A percentile compares a stretch with the other conserved stretches of the same genome.
Conservation (phyloP, 92 coral and sea anemone genomes). For the Phenganax stokvisi region DNA sequence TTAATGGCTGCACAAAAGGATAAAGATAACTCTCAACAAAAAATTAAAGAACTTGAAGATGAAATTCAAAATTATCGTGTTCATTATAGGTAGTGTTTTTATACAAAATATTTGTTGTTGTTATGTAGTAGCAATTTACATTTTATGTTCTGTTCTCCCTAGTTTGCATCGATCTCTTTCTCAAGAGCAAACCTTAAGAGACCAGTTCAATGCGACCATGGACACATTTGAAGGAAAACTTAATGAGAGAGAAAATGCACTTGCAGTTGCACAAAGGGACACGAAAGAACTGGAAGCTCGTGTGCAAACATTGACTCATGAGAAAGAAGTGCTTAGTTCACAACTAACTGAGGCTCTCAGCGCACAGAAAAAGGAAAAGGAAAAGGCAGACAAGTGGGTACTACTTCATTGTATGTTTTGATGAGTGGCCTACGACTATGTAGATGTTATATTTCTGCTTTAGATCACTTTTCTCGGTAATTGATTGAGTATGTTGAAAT, state of each 20-base stretch:
- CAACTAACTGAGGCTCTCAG: constrained; percentile 73
- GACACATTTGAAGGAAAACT: constrained; percentile 83
- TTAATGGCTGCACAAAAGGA: constrained; percentile 77
- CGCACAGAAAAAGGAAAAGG: constrained; percentile 74
- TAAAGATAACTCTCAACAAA: constrained; percentile 62
- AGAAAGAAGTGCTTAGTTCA: constrained; percentile 63
- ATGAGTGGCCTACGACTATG: background rate
- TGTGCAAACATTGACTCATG: constrained; percentile 68
- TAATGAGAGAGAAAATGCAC: constrained; percentile 67
- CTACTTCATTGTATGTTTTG: background rate
- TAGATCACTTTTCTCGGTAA: background rate
- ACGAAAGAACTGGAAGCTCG: constrained; percentile 77
- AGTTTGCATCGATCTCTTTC: constrained; percentile 87
- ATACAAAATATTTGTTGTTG: background rate
- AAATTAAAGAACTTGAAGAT: constrained; percentile 80
- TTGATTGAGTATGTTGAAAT: background rate
- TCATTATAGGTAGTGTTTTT: constrained; percentile 70
- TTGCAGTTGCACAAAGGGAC: constrained; percentile 74
- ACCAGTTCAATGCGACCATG: constrained; percentile 94
- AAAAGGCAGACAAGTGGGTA: constrained; percentile 89
- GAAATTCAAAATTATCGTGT: constrained; percentile 90
- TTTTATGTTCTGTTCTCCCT: constrained; percentile 10
- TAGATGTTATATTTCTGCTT: background rate
- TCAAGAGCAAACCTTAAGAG: constrained; percentile 81
- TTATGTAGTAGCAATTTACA: background rate